These are phyloP conservation scores for Lasius fuliginosus DNA, from an alignment of 2,888 invertebrate species.

Conservation along the genomic window DNA sequence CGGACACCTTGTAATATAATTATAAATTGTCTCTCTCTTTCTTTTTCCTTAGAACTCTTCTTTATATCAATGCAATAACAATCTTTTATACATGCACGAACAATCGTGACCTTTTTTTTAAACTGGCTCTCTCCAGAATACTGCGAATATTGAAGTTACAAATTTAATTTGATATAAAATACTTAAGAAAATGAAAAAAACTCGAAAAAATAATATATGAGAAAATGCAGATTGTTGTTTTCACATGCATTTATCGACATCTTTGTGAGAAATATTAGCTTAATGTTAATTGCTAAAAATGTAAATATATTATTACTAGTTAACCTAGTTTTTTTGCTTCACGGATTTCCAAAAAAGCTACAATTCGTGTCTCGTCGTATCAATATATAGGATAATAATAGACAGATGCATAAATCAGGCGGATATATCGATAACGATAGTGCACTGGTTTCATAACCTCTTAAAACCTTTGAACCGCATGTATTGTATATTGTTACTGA, in stretches of 20 bases:
- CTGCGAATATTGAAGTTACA: not conserved
- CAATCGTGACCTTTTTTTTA: not conserved
- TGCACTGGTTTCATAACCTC: slow-evolving; percentile 1
- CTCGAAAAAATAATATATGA: not conserved
- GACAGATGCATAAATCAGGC: slow-evolving; percentile 24
- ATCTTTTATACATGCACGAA: not conserved
- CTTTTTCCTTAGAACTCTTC: not conserved
- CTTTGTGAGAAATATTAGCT: not conserved
- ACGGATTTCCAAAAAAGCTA: slow-evolving; percentile 4
- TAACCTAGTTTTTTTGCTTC: slow-evolving; percentile 39
- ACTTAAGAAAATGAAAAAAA: not conserved
- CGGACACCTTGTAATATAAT: not conserved
- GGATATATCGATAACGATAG: not conserved
- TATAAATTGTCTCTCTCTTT: not conserved
- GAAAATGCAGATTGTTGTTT: not conserved
- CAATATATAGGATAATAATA: slow-evolving; percentile 28
- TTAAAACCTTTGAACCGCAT: not conserved
- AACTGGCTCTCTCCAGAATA: not conserved
- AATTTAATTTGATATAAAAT: not conserved
- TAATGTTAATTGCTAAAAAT: slow-evolving; percentile 14
- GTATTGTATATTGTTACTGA: not conserved
- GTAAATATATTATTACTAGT: not conserved
- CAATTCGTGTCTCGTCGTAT: not conserved
- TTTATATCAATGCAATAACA: not conserved
- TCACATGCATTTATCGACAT: not conserved